These are phyloP conservation scores for Carassius carassius DNA, from an alignment of 2,113 vertebrate species.

Conservation along the genomic window DNA sequence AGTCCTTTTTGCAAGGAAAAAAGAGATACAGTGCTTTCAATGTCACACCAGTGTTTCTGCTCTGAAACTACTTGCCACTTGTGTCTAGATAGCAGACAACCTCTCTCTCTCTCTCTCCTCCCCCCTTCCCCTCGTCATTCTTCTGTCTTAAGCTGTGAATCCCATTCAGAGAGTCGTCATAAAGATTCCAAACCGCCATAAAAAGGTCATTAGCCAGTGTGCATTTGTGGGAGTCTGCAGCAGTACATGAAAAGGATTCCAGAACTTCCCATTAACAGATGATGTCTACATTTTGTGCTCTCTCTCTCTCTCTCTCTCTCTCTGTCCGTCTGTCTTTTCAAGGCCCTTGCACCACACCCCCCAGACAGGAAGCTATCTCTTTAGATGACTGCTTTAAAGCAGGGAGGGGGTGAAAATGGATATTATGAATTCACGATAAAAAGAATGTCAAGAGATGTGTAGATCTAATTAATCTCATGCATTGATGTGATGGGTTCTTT, in stretches of 20 bases:
- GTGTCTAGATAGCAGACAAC: conserved; percentile 30
- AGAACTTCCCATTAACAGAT: conserved; percentile 60
- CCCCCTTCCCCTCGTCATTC: conserved; percentile 21
- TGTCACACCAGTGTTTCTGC: conserved; percentile 27
- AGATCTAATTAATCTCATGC: neutral
- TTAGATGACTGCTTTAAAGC: conserved; percentile 66
- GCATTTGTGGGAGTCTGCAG: conserved; percentile 65
- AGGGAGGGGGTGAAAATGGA: neutral
- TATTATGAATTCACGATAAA: neutral
- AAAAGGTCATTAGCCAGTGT: conserved; percentile 74
- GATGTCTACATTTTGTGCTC: conserved; percentile 59
- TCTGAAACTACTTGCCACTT: conserved; percentile 37
- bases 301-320: conserved; percentile 41
- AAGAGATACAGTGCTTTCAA: conserved; percentile 24
- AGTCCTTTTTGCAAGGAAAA: neutral
- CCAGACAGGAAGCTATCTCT: conserved; percentile 70
- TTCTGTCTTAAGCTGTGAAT: conserved; percentile 60
- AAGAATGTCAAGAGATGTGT: neutral
- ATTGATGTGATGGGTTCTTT: neutral
- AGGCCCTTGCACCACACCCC: conserved; percentile 18
- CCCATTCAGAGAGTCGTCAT: conserved; percentile 71
- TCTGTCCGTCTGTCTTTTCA: conserved; percentile 20
- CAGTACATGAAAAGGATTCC: conserved; percentile 76
- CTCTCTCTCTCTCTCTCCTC: neutral
- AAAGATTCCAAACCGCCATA: conserved; percentile 78